A percentile compares a stretch with the other conserved stretches of the same genome.
Evolutionary conservation across 2,797 vertebrate species (phyloP).

Genomic region (Lepilemur ruficaudatus): DNA sequence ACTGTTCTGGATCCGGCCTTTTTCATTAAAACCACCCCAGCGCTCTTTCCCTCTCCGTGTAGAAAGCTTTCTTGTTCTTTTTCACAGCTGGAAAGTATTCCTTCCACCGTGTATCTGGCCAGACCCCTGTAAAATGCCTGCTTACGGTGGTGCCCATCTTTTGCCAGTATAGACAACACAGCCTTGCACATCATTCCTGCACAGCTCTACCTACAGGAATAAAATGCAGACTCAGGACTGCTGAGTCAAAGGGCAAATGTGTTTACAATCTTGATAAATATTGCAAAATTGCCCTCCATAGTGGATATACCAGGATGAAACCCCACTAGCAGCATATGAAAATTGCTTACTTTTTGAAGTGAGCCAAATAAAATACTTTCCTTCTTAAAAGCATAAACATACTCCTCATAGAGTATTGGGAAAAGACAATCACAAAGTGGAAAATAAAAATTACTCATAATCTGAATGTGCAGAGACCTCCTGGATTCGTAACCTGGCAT

Average conservation of each 20-base stretch:
- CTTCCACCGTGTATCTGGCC: neutral
- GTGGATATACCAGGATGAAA: neutral
- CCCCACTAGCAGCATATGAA: neutral
- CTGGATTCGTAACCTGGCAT: rapidly evolving
- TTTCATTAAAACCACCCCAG: neutral
- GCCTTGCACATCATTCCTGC: neutral
- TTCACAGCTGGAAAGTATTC: neutral
- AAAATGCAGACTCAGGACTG: neutral
- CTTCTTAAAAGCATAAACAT: neutral
- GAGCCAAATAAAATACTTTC: neutral
- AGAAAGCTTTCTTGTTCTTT: neutral
- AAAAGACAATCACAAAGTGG: neutral
- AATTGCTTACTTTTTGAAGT: neutral
- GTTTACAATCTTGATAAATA: neutral
- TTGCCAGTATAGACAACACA: neutral
- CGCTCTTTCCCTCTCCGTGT: neutral
- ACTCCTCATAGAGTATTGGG: neutral
- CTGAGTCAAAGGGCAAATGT: neutral
- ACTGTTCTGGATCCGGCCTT: neutral
- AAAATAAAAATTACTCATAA: neutral
- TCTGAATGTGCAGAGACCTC: neutral
- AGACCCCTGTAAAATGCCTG: neutral
- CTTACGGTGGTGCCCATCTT: neutral
- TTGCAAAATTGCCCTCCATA: rapidly evolving
- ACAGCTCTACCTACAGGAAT: neutral